Conservation (phyloP, 2,113 vertebrate genomes). For the Nansenia antarctica region DNA sequence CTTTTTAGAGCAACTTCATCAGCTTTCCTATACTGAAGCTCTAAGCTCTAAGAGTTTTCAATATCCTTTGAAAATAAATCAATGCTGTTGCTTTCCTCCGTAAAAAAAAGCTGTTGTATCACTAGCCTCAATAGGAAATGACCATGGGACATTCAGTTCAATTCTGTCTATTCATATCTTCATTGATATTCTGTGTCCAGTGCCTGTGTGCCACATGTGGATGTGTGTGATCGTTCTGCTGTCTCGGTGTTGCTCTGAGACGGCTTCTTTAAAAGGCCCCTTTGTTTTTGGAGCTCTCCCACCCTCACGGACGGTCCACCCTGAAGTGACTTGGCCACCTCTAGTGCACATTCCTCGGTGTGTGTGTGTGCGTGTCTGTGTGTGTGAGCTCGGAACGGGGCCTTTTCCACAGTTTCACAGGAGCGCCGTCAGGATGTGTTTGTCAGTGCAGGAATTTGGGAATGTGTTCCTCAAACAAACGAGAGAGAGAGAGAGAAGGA, state of each 20-base stretch:
- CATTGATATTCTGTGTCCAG: background rate
- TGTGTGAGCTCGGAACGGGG: conserved; percentile 47
- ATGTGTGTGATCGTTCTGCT: background rate
- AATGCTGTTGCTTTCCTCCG: no score
- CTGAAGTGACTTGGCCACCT: conserved; percentile 59
- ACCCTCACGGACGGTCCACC: conserved; percentile 37
- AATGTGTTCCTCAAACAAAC: conserved; percentile 74
- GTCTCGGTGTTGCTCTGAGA: background rate
- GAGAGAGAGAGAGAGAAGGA: conserved; percentile 23
- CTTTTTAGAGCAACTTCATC: no score
- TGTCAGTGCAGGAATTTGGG: conserved; percentile 67
- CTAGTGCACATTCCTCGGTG: conserved; percentile 60
- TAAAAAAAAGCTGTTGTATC: no score
- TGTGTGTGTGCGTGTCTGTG: conserved; percentile 1
- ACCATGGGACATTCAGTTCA: background rate
- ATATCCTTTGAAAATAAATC: no score
- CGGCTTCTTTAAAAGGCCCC: conserved; percentile 31
- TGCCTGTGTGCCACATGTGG: background rate
- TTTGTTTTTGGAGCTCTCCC: conserved; percentile 50
- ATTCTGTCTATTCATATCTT: no score
- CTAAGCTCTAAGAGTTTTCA: no score
- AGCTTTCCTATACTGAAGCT: no score
- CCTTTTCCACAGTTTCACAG: conserved; percentile 61
- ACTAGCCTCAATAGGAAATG: background rate
- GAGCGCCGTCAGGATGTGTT: conserved; percentile 67